Conservation (phyloP, 2,113 vertebrate species). For the Limanda limanda region DNA sequence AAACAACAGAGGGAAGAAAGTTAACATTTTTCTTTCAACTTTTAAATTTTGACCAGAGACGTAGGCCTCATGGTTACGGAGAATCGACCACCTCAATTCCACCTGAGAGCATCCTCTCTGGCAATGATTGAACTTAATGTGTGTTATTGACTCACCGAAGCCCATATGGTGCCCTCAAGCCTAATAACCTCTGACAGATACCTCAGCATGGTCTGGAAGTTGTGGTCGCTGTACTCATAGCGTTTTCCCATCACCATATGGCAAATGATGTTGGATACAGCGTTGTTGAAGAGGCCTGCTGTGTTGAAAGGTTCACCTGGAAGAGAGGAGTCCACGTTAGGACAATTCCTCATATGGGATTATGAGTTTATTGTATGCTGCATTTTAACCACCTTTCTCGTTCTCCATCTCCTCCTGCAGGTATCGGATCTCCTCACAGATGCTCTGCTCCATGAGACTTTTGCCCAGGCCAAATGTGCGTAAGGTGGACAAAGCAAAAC, state of each 20-base stretch:
- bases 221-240: slow-evolving; percentile 83
- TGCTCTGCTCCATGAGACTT: slow-evolving; percentile 79
- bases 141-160: slow-evolving; percentile 63
- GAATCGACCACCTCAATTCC: not conserved
- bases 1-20: not conserved
- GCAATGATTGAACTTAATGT: not conserved
- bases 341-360: not conserved
- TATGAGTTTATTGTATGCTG: not conserved
- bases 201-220: slow-evolving; percentile 82
- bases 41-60: not conserved
- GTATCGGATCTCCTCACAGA: slow-evolving; percentile 80
- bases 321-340: slow-evolving; percentile 1
- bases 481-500: slow-evolving; percentile 81
- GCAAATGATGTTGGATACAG: slow-evolving; percentile 88
- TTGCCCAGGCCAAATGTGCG: slow-evolving; percentile 86
- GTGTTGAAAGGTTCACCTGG: slow-evolving; percentile 84
- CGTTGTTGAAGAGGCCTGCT: slow-evolving; percentile 82
- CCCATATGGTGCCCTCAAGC: slow-evolving; percentile 69
- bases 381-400: slow-evolving; percentile 76
- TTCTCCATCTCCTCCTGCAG: slow-evolving; percentile 78
- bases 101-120: not conserved
- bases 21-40: not conserved
- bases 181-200: slow-evolving; percentile 59
- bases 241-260: slow-evolving; percentile 86
- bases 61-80: too few relatives aligned